Conservation (phyloP, 2,113 vertebrate genomes). For the Fulmarus glacialis region DNA sequence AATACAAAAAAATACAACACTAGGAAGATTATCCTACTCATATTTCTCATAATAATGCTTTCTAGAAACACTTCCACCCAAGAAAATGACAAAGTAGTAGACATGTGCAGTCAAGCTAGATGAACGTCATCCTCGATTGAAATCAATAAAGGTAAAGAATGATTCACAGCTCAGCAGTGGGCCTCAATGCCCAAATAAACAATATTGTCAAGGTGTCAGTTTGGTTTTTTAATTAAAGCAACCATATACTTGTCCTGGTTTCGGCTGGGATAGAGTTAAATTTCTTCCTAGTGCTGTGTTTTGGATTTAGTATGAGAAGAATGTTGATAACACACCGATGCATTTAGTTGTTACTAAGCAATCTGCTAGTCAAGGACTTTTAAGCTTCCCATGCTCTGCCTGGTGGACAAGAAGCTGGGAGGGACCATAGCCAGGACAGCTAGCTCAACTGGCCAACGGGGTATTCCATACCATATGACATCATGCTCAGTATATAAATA, state of each 20-base stretch:
- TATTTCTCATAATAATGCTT: not conserved
- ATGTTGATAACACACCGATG: too few species aligned
- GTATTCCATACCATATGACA: too few species aligned
- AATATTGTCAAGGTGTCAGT: not conserved
- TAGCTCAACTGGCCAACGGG: too few species aligned
- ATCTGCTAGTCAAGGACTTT: too few species aligned
- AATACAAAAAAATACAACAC: not conserved
- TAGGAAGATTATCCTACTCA: not conserved
- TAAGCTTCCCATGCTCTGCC: too few species aligned
- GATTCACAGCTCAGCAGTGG: not conserved
- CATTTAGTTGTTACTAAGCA: too few species aligned
- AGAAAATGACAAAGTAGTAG: not conserved
- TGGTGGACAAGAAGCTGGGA: too few species aligned
- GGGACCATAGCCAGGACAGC: too few species aligned
- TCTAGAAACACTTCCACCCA: not conserved
- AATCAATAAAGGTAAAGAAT: not conserved
- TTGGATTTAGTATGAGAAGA: too few species aligned
- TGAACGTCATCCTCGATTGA: not conserved
- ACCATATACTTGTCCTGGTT: not conserved
- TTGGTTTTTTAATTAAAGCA: not conserved
- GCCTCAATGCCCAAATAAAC: not conserved
- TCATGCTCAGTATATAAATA: too few species aligned
- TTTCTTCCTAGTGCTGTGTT: too few species aligned
- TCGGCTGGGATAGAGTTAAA: too few species aligned
- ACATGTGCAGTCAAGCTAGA: not conserved